Evolutionary conservation across 2,113 vertebrate genomes (phyloP).

Genomic region (Rhinopomastus cyanomelas): DNA sequence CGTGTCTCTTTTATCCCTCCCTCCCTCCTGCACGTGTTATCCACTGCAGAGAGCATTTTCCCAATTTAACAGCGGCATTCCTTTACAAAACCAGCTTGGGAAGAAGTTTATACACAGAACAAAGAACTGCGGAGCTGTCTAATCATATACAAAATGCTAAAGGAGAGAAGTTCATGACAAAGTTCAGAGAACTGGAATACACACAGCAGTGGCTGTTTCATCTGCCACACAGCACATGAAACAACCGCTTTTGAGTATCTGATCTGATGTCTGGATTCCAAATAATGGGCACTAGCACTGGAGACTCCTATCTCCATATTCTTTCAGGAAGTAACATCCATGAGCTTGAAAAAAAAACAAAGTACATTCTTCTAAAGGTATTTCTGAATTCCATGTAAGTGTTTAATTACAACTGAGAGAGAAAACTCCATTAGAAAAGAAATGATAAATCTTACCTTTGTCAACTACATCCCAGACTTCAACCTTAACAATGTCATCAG

Average conservation of each 20-base stretch:
- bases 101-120: background rate
- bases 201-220: background rate
- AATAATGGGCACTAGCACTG: background rate
- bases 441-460: conserved; percentile 83
- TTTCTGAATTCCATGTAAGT: background rate
- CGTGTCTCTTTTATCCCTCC: background rate
- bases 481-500: conserved; percentile 96
- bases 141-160: background rate
- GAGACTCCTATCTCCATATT: background rate
- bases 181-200: background rate
- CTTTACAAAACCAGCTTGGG: background rate
- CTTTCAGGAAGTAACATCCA: background rate
- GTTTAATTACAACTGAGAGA: background rate
- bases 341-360: background rate
- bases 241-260: background rate
- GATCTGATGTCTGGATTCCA: background rate
- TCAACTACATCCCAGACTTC: conserved; percentile 99
- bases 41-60: background rate
- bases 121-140: background rate
- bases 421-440: background rate
- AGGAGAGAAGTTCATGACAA: background rate
- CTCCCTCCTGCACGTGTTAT: background rate
- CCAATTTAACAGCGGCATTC: background rate
- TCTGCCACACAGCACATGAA: background rate
- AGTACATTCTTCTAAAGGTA: background rate